A percentile compares a stretch with the other conserved stretches of the same genome.
phyloP scores from a whole-genome alignment of 2,113 vertebrate species.

The Nesoenas mayeri region DNA sequence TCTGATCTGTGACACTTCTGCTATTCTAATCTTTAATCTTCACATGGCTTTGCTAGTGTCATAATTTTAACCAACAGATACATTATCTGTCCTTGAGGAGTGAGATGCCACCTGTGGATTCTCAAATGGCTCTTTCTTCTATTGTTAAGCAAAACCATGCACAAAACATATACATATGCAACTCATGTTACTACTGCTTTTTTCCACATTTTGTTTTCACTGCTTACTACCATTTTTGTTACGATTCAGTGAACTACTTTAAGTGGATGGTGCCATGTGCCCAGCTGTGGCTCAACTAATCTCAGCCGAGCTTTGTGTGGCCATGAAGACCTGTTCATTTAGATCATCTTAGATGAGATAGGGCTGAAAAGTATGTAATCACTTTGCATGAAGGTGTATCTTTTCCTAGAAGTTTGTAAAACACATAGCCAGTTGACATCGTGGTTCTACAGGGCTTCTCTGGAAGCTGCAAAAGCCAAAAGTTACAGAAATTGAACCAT shows the following conservation, averaged over 20 bases:
- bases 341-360: not conserved
- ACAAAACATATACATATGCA: not conserved
- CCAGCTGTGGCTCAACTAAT: not conserved
- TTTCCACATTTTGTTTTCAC: not conserved
- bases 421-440: not conserved
- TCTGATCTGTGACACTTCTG: not conserved
- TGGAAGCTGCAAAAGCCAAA: not conserved
- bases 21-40: not conserved
- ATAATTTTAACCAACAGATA: not conserved
- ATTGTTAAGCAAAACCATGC: not conserved
- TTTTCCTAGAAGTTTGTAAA: not conserved
- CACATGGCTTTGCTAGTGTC: not conserved
- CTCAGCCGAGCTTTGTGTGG: not conserved
- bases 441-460: not conserved
- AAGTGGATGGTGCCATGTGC: not conserved
- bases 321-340: not conserved
- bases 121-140: not conserved
- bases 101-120: not conserved
- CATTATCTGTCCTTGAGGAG: not conserved
- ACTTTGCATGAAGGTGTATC: not conserved
- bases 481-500: not conserved
- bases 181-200: not conserved
- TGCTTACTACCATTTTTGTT: not conserved
- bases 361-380: not conserved
- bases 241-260: not conserved